Evolutionary conservation across 2,797 vertebrate species (phyloP).

Genomic region (Decapterus maruadsi): DNA sequence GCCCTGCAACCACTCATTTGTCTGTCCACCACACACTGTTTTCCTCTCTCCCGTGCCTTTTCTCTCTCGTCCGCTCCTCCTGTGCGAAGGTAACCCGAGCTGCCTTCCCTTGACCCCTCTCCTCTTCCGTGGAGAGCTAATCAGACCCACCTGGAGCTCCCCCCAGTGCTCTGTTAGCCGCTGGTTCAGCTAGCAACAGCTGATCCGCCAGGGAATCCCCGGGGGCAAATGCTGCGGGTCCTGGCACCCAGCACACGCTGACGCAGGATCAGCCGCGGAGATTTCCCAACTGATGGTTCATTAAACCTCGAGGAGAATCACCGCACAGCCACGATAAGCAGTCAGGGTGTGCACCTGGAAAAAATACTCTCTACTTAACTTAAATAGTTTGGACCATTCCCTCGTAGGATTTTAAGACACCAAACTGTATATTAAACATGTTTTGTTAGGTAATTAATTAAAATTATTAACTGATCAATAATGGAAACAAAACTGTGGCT

Average conservation of each 20-base stretch:
- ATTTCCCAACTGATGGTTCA: slow-evolving; percentile 70
- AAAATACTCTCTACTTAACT: neutral
- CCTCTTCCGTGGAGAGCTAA: slow-evolving; percentile 81
- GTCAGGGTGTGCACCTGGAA: slow-evolving; percentile 32
- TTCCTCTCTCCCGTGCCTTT: slow-evolving; percentile 41
- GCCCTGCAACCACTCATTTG: slow-evolving; percentile 65
- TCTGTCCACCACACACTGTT: slow-evolving; percentile 56
- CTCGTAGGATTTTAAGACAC: neutral
- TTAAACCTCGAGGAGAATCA: slow-evolving; percentile 66
- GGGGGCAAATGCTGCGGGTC: slow-evolving; percentile 56
- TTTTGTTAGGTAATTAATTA: neutral
- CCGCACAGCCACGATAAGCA: slow-evolving; percentile 41
- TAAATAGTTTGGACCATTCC: neutral
- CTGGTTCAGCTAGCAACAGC: slow-evolving; percentile 82
- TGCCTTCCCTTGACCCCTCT: slow-evolving; percentile 78
- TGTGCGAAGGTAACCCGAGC: slow-evolving; percentile 73
- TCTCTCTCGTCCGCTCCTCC: slow-evolving; percentile 36
- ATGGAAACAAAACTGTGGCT: neutral
- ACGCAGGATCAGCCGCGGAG: slow-evolving; percentile 63
- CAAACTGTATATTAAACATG: neutral
- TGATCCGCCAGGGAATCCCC: slow-evolving; percentile 74
- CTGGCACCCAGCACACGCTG: slow-evolving; percentile 69
- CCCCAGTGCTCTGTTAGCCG: slow-evolving; percentile 72
- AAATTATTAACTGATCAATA: neutral
- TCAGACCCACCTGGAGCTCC: slow-evolving; percentile 84